A percentile compares a stretch with the other conserved stretches of the same genome.
Conservation (phyloP, 2,113 vertebrate genomes). For the Cephalopterus ornatus region DNA sequence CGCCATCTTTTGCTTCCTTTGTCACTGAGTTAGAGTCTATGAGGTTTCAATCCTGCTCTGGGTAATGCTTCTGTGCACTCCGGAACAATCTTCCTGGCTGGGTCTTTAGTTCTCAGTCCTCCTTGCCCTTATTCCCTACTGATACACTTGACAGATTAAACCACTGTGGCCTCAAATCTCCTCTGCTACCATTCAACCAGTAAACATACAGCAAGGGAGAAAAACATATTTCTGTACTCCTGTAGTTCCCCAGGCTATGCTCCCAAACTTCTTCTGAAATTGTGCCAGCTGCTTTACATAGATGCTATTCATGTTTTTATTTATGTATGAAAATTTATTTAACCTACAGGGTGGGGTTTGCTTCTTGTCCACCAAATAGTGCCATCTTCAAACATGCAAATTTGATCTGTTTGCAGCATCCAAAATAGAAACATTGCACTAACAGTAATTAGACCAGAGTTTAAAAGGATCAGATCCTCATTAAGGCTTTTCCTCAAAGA, state of each 20-base stretch:
- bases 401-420: conserved; percentile 43
- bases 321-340: conserved; percentile 54
- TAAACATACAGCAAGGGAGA: neutral
- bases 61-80: neutral
- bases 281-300: conserved; percentile 50
- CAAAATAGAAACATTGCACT: conserved; percentile 67
- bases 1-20: neutral
- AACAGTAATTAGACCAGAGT: conserved; percentile 72
- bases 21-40: neutral
- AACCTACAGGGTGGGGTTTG: conserved; percentile 10
- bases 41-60: neutral
- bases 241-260: neutral
- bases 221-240: neutral
- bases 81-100: neutral
- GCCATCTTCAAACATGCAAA: conserved; percentile 23
- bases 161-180: neutral
- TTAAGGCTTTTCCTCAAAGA: conserved; percentile 72
- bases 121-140: neutral
- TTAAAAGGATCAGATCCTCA: conserved; percentile 69
- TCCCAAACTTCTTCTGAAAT: conserved; percentile 37
- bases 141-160: neutral
- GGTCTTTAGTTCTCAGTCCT: neutral
- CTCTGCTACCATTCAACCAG: neutral
- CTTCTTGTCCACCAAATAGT: neutral
- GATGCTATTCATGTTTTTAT: conserved; percentile 24